These are phyloP conservation scores for Neoaliturus tenellus DNA, from an alignment of 2,888 invertebrate species.

Conservation along the genomic window DNA sequence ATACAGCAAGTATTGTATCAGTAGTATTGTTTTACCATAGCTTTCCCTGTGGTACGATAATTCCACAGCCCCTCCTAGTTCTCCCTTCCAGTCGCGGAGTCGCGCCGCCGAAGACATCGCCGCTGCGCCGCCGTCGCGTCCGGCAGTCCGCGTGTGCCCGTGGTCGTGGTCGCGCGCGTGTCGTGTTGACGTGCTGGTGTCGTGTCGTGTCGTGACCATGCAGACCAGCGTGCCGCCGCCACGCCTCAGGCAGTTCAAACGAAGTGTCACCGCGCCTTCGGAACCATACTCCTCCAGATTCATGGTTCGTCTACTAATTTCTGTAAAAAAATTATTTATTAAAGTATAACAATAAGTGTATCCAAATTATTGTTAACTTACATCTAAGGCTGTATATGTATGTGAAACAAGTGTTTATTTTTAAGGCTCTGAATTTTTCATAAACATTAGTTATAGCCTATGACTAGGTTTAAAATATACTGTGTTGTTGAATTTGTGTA, in stretches of 20 bases:
- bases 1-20: no score
- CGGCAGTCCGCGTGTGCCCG: not conserved
- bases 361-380: no score
- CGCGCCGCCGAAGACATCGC: no score
- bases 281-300: conserved; percentile 60
- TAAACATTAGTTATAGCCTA: no score
- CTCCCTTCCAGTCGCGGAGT: not conserved
- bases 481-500: no score
- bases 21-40: no score
- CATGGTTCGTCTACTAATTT: conserved; percentile 18
- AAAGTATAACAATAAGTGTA: no score
- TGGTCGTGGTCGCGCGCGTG: not conserved
- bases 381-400: no score
- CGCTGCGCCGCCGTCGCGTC: no score
- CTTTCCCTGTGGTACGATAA: not conserved
- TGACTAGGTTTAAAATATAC: no score
- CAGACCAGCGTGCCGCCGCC: conserved; percentile 60
- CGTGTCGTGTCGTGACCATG: conserved; percentile 55
- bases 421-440: no score
- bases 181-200: not conserved
- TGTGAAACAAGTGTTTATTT: no score
- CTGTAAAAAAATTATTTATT: not conserved
- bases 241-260: conserved; percentile 61
- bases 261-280: conserved; percentile 61
- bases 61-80: not conserved